Base-by-base conservation (phyloP, 2,113 vertebrate genomes). In the Sarotherodon lohbergeri region DNA sequence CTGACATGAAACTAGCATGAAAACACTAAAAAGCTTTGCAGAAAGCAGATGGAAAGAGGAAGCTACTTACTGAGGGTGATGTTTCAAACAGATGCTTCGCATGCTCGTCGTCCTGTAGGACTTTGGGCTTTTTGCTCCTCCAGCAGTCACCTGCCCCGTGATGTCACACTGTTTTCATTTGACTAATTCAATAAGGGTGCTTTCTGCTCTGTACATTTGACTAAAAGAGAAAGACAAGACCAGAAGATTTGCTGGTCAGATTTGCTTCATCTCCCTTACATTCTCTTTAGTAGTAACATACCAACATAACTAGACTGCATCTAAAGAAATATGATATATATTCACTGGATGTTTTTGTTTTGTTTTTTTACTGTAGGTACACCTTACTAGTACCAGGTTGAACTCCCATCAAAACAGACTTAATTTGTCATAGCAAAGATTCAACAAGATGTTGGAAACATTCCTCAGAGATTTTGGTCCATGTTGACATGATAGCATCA, bases 121-220 rank as follows among this genome's bases (percentile, higher is more conserved):
- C 86, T 85, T 89, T 24, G 79, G 89, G 83, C 22, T 71, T 63
- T 86, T 16, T 87, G 86, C 82, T 86, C 19, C 22, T 88, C 63
- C 68, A n/a, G 80, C 85, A 6, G 63, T 89, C 84, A 92, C 82
- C 89, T 91, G 88, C 87, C 90, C 80, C 83, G 36, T 94, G 94
- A 95, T 82, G 87, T 95, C 94, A 94, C 66, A 83, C 81, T 19
- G 29, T 89, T 94, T 90, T 95, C 57, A 96, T 96, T 95, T 95
- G 91, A 93, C 91, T 96, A 96, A 96, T 87, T 94, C 91, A 95
- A 96, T 96, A 95, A 94, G 27, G 79, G 34, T 1, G n/a, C 71
- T 84, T 66, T 71, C 84, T 87, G 82, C 32, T 73, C 50, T 16
- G 22, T 86, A n/a, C 34, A 43, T 88, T 83, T 83, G 32, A 83